Conservation (phyloP, 2,888 invertebrate genomes). For the Ochropleura leucogaster region DNA sequence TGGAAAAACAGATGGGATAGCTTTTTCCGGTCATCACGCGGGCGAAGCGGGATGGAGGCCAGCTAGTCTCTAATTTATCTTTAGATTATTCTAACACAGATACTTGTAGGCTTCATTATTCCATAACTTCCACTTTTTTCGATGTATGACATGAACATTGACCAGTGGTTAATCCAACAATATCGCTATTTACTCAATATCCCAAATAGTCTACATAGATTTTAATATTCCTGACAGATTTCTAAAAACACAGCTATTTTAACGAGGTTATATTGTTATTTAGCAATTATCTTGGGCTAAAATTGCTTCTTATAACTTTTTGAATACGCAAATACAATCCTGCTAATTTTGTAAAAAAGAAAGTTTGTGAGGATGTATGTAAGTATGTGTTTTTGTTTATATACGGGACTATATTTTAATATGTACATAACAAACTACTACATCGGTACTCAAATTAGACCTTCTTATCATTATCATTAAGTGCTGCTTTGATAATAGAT, state of each 20-base stretch:
- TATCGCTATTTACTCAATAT: background rate
- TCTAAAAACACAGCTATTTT: background rate
- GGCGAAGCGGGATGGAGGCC: too few species aligned
- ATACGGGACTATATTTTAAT: background rate
- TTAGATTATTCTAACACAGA: background rate
- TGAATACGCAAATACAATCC: too few species aligned
- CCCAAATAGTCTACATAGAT: background rate
- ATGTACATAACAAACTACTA: background rate
- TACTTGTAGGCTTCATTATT: too few species aligned
- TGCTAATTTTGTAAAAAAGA: too few species aligned
- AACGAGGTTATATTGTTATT: background rate
- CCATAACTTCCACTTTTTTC: too few species aligned
- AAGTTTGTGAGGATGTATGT: too few species aligned
- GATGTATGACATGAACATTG: too few species aligned
- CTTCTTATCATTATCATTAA: conserved; percentile 10
- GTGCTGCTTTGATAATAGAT: conserved; percentile 21
- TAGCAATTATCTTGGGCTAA: background rate
- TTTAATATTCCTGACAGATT: background rate
- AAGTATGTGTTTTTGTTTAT: too few species aligned
- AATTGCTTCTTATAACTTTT: background rate
- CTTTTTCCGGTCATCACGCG: too few species aligned
- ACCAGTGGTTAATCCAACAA: background rate
- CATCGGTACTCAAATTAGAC: background rate
- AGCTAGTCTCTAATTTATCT: background rate
- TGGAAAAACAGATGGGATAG: too few species aligned